Evolutionary conservation across 1,140 invertebrate genomes (phyloP), one percentile per base, ranked within the genome.

Genomic region (Elysia chlorotica): DNA sequence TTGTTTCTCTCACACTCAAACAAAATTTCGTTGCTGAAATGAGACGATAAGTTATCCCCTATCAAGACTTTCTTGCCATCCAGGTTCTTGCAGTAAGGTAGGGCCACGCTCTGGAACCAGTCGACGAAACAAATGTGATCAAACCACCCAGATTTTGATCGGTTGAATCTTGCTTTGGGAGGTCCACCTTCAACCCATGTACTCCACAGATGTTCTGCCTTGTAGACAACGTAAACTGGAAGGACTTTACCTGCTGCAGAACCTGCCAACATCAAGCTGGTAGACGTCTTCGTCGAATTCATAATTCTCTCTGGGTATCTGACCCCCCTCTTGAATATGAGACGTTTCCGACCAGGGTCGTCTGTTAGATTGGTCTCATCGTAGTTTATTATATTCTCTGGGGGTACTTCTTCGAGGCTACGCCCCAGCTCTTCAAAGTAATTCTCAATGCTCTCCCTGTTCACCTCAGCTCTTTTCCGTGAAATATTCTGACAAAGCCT

Each of bases 301-400:
- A 82, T 76, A 25, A 87, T 77, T 53, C 74, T 76, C 74, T 88
- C 83, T 36, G 84, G 78, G 76, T 87, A 83, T 76, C 86, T 85
- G 21, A 56, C 57, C 37, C 85, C 83, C 57, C 86, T 73, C 65
- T 78, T 77, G 72, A 81, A 72, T 63, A 86, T 74, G 25, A 82
- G 66, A 79, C 82, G 85, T 54, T 79, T 81, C 23, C 66, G 77
- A 30, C 84, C 84, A 10, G 85, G 87, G 73, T 88, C 84, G 80
- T 88, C 87, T 6, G 74, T 75, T 2, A 89, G 48, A 74, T 88
- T 88, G 5, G 86, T 88, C 76, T 88, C 87, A 75, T 87, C 87
- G 71, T 86, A 88, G 54, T 74, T 74, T 19, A 74, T 17, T 23
- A 68, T 67, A 48, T 69, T 54, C n/a, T 61, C 53, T 21, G 53